phyloP scores from a whole-genome alignment of 2,888 invertebrate species.

The Zootermopsis nevadensis region DNA sequence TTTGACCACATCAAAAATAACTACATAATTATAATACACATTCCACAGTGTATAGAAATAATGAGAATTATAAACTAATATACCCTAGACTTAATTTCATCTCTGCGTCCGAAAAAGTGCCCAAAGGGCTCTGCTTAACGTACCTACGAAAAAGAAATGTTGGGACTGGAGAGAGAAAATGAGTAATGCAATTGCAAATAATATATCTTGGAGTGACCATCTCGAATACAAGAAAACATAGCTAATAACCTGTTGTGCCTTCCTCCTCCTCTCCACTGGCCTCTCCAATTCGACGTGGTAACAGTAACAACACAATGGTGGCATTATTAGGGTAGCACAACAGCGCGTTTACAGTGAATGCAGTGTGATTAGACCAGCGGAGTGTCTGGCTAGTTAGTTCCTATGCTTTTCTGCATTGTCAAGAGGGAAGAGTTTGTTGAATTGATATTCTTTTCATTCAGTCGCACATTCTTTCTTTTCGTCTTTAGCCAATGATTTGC shows the following conservation, averaged over 20 bases:
- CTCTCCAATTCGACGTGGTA: background rate
- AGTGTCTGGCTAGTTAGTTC: background rate
- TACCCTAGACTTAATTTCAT: background rate
- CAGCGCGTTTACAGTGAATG: background rate
- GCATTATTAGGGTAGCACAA: too few species aligned
- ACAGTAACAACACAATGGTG: background rate
- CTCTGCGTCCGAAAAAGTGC: background rate
- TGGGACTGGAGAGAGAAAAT: background rate
- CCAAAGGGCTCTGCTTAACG: background rate
- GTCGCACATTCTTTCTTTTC: background rate
- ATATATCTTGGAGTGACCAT: background rate
- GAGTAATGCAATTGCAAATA: background rate
- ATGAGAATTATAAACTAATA: background rate
- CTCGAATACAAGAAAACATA: background rate
- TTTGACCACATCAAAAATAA: background rate
- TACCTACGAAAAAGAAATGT: background rate
- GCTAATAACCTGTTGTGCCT: background rate
- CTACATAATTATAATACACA: background rate
- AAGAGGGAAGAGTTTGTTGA: background rate
- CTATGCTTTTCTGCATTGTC: background rate
- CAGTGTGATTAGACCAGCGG: background rate
- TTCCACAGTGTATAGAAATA: background rate
- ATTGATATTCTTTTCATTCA: background rate
- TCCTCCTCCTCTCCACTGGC: background rate
- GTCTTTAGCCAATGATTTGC: too few species aligned